Evolutionary conservation across 2,113 vertebrate genomes (phyloP).

Genomic region (Erythrocebus patas): DNA sequence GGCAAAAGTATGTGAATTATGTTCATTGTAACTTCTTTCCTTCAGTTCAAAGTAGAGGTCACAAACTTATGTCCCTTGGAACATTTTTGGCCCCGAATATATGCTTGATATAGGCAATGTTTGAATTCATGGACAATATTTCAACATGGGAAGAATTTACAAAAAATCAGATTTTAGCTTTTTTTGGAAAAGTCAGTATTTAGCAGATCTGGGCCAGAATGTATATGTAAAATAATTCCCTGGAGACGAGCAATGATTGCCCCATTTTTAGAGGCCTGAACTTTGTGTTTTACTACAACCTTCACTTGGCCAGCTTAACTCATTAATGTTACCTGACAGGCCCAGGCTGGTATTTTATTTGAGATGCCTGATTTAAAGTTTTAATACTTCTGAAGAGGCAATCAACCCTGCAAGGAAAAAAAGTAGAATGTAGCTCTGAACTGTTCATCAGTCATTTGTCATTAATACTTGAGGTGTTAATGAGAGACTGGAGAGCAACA

Average conservation of each 20-base stretch:
- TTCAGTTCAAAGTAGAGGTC: background rate
- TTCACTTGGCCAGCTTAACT: background rate
- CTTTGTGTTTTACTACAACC: background rate
- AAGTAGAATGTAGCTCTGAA: background rate
- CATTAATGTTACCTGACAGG: background rate
- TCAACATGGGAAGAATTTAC: background rate
- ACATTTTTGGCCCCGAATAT: background rate
- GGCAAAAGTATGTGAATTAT: background rate
- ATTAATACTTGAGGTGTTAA: background rate
- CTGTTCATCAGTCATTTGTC: conserved; percentile 17
- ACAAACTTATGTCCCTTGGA: background rate
- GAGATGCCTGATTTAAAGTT: background rate
- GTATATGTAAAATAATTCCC: background rate
- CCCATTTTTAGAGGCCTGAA: background rate
- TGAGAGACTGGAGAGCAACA: background rate
- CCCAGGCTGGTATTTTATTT: background rate
- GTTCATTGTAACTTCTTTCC: background rate
- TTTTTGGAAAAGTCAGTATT: background rate
- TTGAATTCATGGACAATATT: background rate
- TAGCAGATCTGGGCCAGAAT: background rate
- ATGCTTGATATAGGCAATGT: background rate
- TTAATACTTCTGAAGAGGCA: background rate
- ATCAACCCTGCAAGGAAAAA: background rate
- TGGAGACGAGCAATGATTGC: background rate
- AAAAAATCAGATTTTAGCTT: background rate